A percentile compares a stretch with the other conserved stretches of the same genome.
phyloP scores from a whole-genome alignment of 1,140 invertebrate species.

The Samia ricini region DNA sequence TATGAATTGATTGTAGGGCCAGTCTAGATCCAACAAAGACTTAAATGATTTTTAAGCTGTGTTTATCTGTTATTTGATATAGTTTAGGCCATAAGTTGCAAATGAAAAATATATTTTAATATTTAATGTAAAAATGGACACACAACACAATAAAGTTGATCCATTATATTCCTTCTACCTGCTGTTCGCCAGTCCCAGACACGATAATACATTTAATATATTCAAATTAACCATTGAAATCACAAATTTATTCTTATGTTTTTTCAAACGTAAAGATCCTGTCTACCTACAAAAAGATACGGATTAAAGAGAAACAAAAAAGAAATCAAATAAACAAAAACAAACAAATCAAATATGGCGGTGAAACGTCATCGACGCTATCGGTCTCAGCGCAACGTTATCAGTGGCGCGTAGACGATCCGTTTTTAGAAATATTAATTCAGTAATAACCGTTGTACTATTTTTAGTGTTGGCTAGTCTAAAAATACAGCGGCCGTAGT shows the following conservation, averaged over 20 bases:
- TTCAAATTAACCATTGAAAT: neutral
- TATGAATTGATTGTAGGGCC: no score
- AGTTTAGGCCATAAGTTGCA: neutral
- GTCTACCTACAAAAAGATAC: neutral
- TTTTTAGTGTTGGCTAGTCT: slow-evolving; percentile 75
- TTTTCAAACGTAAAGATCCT: neutral
- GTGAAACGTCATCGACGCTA: slow-evolving; percentile 57
- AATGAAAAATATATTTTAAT: neutral
- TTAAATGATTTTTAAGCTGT: neutral
- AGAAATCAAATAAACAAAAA: slow-evolving; percentile 35
- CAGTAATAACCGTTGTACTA: slow-evolving; percentile 75
- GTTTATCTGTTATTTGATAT: no score
- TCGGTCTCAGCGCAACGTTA: slow-evolving; percentile 63
- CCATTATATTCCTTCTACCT: neutral
- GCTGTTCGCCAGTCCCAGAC: neutral
- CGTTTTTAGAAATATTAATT: slow-evolving; percentile 78
- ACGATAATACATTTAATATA: neutral
- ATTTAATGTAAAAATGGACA: neutral
- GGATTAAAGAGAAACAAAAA: slow-evolving; percentile 20
- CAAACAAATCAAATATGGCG: slow-evolving; percentile 54
- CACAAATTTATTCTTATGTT: neutral
- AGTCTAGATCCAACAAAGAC: neutral
- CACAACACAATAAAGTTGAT: neutral
- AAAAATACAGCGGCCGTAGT: slow-evolving; percentile 66
- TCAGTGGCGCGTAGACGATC: slow-evolving; percentile 67